These are phyloP conservation scores for Brotula barbata DNA, from an alignment of 2,797 vertebrate species.

Conservation along the genomic window DNA sequence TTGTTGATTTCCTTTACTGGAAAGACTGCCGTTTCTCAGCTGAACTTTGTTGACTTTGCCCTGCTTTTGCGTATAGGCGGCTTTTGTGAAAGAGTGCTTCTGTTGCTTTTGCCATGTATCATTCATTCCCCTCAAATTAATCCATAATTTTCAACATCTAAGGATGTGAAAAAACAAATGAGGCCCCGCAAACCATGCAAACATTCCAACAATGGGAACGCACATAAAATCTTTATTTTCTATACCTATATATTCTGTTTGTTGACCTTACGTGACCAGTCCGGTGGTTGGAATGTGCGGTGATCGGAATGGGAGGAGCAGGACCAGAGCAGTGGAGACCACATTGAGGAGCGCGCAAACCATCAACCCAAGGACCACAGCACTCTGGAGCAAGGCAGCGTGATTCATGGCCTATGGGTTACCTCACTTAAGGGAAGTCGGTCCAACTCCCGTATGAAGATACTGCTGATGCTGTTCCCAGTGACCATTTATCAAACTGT, in stretches of 20 bases:
- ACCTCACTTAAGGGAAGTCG: constrained; percentile 64
- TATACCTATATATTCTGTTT: constrained; percentile 24
- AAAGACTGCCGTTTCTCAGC: too few relatives aligned
- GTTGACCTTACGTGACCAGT: constrained; percentile 74
- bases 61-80: too few relatives aligned
- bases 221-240: constrained; percentile 35
- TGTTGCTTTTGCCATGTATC: too few relatives aligned
- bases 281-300: constrained; percentile 72
- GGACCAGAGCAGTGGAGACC: constrained; percentile 62
- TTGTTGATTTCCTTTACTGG: too few relatives aligned
- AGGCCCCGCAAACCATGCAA: background rate
- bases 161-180: constrained; percentile 7
- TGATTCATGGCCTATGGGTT: constrained; percentile 76
- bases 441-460: constrained; percentile 66
- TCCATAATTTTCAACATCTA: constrained; percentile 8
- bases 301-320: constrained; percentile 64
- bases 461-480: constrained; percentile 64
- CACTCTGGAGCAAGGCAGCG: constrained; percentile 68
- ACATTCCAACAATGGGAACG: background rate
- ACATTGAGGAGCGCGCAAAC: constrained; percentile 73
- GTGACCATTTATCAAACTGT: constrained; percentile 61
- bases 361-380: constrained; percentile 71
- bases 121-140: constrained; percentile 18
- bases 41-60: too few relatives aligned
- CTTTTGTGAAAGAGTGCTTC: too few relatives aligned